Evolutionary conservation across 2,797 vertebrate genomes (phyloP).

Genomic region (Borostomias antarcticus): DNA sequence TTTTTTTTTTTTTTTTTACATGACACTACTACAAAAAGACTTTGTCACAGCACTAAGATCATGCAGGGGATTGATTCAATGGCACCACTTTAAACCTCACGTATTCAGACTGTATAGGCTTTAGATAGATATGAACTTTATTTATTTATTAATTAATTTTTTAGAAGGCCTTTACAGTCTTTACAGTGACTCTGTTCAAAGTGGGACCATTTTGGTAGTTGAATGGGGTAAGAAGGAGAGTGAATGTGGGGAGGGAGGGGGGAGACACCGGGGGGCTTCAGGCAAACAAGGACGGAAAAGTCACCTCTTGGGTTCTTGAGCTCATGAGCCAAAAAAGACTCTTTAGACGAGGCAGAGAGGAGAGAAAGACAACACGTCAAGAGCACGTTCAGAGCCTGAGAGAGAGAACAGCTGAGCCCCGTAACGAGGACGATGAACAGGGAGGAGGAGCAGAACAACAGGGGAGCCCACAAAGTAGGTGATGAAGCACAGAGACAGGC

Average conservation of each 20-base stretch:
- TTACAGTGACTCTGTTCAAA: not conserved
- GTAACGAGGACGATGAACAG: constrained; percentile 24
- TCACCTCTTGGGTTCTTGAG: constrained; percentile 99
- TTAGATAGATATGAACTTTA: no score
- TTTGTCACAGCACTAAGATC: constrained; percentile 40
- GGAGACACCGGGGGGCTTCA: constrained; percentile 49
- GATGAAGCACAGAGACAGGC: constrained; percentile 13
- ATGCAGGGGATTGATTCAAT: constrained; percentile 46
- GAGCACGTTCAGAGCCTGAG: constrained; percentile 70
- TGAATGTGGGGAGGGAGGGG: constrained; percentile 5
- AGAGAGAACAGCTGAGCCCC: constrained; percentile 41
- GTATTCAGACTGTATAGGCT: no score
- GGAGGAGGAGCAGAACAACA: constrained; percentile 26
- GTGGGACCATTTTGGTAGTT: not conserved
- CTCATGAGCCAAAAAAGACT: constrained; percentile 98
- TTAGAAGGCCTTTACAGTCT: not conserved
- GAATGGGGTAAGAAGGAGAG: no score
- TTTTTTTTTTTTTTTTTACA: not conserved
- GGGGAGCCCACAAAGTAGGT: constrained; percentile 28
- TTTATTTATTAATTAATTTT: not conserved
- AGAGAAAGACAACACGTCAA: constrained; percentile 75
- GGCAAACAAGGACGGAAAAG: constrained; percentile 79
- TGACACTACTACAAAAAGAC: not conserved
- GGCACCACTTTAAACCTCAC: not conserved
- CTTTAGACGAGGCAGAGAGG: constrained; percentile 83